Base-by-base conservation (phyloP, 2,888 invertebrate genomes). In the Hemicrepidius hirtus region DNA sequence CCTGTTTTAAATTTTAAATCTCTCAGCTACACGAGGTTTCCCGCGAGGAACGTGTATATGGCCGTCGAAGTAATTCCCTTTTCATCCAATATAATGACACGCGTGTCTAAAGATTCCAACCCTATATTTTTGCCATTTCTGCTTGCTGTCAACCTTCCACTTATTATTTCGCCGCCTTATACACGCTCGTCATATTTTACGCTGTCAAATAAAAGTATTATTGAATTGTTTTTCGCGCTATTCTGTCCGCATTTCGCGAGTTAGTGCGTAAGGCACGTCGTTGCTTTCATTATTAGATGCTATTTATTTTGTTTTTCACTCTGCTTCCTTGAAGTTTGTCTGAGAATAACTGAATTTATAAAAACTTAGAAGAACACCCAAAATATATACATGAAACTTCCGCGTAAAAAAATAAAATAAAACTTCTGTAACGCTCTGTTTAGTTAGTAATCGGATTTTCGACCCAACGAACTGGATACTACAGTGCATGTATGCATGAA, bases 201-300 rank as follows among this genome's bases (percentile, higher is more conserved):
- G 46, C 63, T 72, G 72, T 68, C 72, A 72, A 72, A 72, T 72
- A 72, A 72, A 64, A 72, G 68, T 72, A 71, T 71, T 71, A 71
- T 71, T 71, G 66, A 71, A 71, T 71, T 71, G 66, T 71, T 71
- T 71, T 71, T 71, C 50, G 49, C 69, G 60, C 65, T 62, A 50
- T 66, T 71, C 66, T 20, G 59, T 66, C 60, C 71, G 60, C 71
- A 70, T 70, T 70, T 63, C 60, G n/a, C 64, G 57, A 64, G 70
- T 65, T 70, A 44, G 64, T 41, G 57, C 57, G 70, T 70, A 70
- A 57, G 41, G 67, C 59, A 59, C 49, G 67, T 69, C 63, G 55
- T 40, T 37, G 16, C 50, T 63, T 69, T 63, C 69, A 63, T 62
- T 69, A 69, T 69, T 69, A 69, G 63, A 68, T 18, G 37, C 60